Percentiles rank a stretch among this genome's conserved stretches.
Evolutionary conservation across 1,140 invertebrate genomes (phyloP).

Genomic region (Caenorhabditis brenneri): DNA sequence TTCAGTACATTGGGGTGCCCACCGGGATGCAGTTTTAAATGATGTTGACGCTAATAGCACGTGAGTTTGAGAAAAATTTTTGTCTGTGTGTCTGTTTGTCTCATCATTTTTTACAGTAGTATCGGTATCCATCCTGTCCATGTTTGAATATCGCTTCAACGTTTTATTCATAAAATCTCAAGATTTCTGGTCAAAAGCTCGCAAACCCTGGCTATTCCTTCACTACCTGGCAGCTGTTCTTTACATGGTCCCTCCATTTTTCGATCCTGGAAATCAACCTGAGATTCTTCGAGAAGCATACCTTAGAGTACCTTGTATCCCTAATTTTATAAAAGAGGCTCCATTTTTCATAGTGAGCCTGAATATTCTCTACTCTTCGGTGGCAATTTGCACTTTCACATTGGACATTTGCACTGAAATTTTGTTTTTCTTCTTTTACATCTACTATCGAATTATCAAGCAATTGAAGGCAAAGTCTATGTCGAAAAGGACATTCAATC

Average conservation of each 20-base stretch:
- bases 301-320: background rate
- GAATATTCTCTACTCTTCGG: background rate
- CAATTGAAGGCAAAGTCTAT: background rate
- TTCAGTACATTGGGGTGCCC: background rate
- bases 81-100: no score
- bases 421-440: background rate
- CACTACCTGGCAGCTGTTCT: background rate
- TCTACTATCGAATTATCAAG: background rate
- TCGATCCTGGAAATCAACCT: background rate
- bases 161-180: background rate
- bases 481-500: slow-evolving; percentile 2
- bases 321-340: background rate
- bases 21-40: background rate
- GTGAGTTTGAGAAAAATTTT: background rate
- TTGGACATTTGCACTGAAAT: background rate
- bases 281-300: background rate
- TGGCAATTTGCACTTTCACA: background rate
- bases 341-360: background rate
- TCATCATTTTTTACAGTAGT: no score
- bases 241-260: slow-evolving; percentile 12
- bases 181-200: background rate
- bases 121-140: background rate
- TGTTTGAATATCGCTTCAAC: slow-evolving; percentile 1
- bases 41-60: background rate
- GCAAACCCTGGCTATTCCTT: background rate